A percentile compares a stretch with the other conserved stretches of the same genome.
Evolutionary conservation across 2,797 vertebrate genomes (phyloP).

Genomic region (Selene dorsalis): DNA sequence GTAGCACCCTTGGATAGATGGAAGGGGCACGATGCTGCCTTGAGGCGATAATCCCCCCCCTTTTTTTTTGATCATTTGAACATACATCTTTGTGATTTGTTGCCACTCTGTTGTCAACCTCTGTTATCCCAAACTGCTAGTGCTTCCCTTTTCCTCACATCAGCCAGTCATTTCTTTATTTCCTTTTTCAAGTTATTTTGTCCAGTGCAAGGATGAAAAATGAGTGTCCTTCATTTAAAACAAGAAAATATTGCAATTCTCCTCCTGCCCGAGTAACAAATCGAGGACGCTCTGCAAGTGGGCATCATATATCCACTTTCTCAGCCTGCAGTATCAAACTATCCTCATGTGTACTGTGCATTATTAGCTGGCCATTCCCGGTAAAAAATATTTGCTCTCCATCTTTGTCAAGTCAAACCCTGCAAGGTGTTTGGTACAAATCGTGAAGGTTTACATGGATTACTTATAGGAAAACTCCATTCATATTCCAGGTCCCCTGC

Average conservation of each 20-base stretch:
- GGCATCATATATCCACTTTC: slow-evolving; percentile 16
- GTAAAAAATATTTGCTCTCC: slow-evolving; percentile 31
- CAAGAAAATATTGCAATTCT: slow-evolving; percentile 3
- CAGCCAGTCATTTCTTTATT: background rate
- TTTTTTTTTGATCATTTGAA: background rate
- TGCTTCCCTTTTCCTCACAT: background rate
- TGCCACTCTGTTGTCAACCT: background rate
- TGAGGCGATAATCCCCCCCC: slow-evolving; percentile 23
- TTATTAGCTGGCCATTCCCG: slow-evolving; percentile 41
- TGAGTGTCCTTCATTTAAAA: slow-evolving; percentile 11
- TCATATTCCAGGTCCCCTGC: background rate
- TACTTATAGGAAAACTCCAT: background rate
- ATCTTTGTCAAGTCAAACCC: slow-evolving; percentile 34
- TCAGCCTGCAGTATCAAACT: slow-evolving; percentile 24
- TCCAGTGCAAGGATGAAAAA: slow-evolving; percentile 1
- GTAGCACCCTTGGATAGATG: slow-evolving; percentile 19
- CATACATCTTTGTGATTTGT: background rate
- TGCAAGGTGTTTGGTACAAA: slow-evolving; percentile 24
- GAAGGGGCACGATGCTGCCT: slow-evolving; percentile 24
- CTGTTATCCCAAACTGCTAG: background rate
- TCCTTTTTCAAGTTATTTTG: background rate
- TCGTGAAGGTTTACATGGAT: slow-evolving; percentile 1
- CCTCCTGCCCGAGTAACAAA: slow-evolving; percentile 12
- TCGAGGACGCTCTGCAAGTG: slow-evolving; percentile 21
- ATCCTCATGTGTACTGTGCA: slow-evolving; percentile 16